Base-by-base conservation (phyloP, 2,888 invertebrate species). In the Megamerina dolium region DNA sequence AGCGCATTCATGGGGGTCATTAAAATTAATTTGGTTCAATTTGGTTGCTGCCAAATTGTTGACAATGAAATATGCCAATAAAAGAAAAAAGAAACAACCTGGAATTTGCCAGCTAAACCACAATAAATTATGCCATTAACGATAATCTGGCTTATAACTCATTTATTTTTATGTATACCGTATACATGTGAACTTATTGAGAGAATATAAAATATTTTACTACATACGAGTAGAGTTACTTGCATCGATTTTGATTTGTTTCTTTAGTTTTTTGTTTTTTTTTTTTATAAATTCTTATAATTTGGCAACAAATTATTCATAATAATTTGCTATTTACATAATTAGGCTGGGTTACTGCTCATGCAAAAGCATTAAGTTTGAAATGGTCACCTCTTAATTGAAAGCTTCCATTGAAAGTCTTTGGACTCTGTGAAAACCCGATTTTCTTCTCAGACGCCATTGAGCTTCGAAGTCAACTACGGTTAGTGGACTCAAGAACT, bases 21-120 rank as follows among this genome's bases (percentile, higher is more conserved):
- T 65, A 66, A 65, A 65, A 64, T 65, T 66, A 65, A 65, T 66
- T 66, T 64, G 65, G 66, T 59, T 64, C 65, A 66, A 64, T 65
- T 65, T 66, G 61, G 64, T 57, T 55, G 60, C 65, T 64, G 64
- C 62, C 66, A 64, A 63, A 62, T 61, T 60, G 64, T 57, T 63
- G 64, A 63, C 64, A 64, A 61, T 63, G 64, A 64, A 64, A 63
- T 63, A 50, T 35, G 38, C 37, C 37, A 18, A 62, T 56, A 51
- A 52, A 49, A 52, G 55, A n/a, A n/a, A n/a, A n/a, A n/a, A n/a
- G n/a, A n/a, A n/a, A 42, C 46, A 21, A 48, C 36, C 31, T 32
- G 35, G 27, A 27, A 27, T 37, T 27, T 27, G 30, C 30, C 23
- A 8, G 23, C 21, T 6, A 27, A 37, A 46, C 45, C n/a, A 49